A percentile compares a stretch with the other conserved stretches of the same genome.
phyloP scores from a whole-genome alignment of 2,113 vertebrate species.

The Isichthys henryi region DNA sequence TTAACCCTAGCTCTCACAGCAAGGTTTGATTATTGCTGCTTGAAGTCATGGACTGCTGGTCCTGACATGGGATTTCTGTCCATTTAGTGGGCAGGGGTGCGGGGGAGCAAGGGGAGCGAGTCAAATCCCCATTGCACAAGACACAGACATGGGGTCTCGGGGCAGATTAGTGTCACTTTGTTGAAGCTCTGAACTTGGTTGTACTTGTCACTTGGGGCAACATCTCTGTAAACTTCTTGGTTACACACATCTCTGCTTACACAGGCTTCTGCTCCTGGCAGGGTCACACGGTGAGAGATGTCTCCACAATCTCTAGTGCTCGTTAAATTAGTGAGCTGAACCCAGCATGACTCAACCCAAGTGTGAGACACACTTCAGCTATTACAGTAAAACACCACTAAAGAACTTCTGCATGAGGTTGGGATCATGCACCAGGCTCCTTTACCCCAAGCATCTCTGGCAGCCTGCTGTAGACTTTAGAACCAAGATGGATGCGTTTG shows the following conservation, averaged over 20 bases:
- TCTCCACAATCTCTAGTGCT: background rate
- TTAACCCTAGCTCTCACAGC: slow-evolving; percentile 20
- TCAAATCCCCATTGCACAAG: background rate
- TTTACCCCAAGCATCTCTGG: background rate
- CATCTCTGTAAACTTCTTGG: background rate
- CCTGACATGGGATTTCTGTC: background rate
- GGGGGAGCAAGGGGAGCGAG: background rate
- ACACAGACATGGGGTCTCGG: background rate
- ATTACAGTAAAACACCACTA: background rate
- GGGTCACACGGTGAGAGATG: background rate
- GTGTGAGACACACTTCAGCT: background rate
- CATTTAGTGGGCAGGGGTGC: background rate
- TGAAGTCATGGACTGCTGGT: slow-evolving; percentile 10
- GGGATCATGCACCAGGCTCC: background rate
- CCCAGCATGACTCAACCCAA: background rate
- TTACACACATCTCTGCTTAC: background rate
- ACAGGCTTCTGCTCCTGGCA: background rate
- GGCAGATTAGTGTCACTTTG: background rate
- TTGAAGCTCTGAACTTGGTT: background rate
- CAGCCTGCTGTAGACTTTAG: background rate
- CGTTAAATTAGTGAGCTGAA: background rate
- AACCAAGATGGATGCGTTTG: background rate
- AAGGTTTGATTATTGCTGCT: background rate
- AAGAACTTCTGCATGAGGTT: background rate
- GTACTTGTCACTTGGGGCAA: background rate